Evolutionary conservation across 1,140 invertebrate species (phyloP).

Genomic region (Bicyclus anynana): DNA sequence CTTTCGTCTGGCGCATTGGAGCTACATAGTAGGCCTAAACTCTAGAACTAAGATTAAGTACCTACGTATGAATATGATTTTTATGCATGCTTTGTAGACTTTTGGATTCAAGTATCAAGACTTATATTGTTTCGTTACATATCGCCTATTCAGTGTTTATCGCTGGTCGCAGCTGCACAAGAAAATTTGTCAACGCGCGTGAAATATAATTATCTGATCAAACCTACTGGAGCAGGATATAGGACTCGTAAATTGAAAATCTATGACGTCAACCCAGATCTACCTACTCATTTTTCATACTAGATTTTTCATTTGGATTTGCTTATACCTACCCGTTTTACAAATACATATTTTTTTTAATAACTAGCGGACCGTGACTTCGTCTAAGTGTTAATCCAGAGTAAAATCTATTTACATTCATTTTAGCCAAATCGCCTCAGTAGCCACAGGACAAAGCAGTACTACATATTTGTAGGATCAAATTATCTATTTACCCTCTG

Average conservation of each 20-base stretch:
- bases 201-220: slow-evolving; percentile 68
- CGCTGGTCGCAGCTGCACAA: slow-evolving; percentile 60
- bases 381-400: no score
- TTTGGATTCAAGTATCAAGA: slow-evolving; percentile 15
- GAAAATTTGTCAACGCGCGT: slow-evolving; percentile 56
- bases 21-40: no score
- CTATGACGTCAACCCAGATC: slow-evolving; percentile 48
- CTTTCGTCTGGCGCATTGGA: no score
- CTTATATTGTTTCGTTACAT: background rate
- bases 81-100: background rate
- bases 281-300: slow-evolving; percentile 3
- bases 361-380: no score
- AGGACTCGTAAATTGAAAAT: slow-evolving; percentile 52
- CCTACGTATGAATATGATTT: no score
- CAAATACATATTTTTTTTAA: background rate
- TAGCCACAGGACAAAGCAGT: no score
- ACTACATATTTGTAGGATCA: no score
- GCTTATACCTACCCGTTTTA: background rate
- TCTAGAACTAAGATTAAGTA: no score
- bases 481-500: no score
- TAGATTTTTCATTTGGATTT: background rate
- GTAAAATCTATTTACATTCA: no score
- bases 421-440: no score
- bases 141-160: slow-evolving; percentile 42
- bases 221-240: slow-evolving; percentile 53